Conservation (phyloP, 2,888 invertebrate genomes). For the Lacanobia wlatinum region DNA sequence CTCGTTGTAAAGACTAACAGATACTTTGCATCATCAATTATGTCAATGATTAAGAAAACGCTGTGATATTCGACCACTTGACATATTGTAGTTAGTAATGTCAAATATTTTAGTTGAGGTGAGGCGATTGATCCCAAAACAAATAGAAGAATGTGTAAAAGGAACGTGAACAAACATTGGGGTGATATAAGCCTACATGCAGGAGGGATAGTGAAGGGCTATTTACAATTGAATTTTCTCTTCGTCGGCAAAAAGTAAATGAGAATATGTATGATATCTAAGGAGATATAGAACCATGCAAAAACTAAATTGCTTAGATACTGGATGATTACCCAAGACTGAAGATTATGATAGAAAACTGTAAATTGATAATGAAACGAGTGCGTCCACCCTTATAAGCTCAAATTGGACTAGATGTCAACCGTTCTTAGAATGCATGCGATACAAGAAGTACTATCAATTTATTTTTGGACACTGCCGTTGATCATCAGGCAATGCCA, state of each 20-base stretch:
- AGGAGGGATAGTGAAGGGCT: too few relatives aligned
- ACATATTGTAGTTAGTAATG: too few relatives aligned
- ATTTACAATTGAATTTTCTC: not conserved
- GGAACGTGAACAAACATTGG: too few relatives aligned
- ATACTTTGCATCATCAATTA: not conserved
- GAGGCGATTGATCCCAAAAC: too few relatives aligned
- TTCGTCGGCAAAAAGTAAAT: not conserved
- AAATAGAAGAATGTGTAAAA: too few relatives aligned
- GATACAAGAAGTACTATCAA: constrained; percentile 10
- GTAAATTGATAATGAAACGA: not conserved
- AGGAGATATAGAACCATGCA: not conserved
- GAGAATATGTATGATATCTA: too few relatives aligned
- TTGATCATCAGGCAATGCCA: constrained; percentile 21
- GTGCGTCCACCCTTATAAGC: constrained; percentile 1
- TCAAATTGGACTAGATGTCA: constrained; percentile 18
- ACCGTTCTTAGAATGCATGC: constrained; percentile 16
- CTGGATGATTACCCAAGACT: not conserved
- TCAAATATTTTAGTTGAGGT: too few relatives aligned
- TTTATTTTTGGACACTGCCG: constrained; percentile 22
- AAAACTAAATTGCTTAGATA: not conserved
- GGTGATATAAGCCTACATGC: not conserved
- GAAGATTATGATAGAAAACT: not conserved
- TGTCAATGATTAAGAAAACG: too few relatives aligned
- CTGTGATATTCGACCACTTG: too few relatives aligned
- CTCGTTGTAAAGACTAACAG: constrained; percentile 9